Evolutionary conservation across 2,113 vertebrate genomes (phyloP).

Genomic region (Fulica atra): DNA sequence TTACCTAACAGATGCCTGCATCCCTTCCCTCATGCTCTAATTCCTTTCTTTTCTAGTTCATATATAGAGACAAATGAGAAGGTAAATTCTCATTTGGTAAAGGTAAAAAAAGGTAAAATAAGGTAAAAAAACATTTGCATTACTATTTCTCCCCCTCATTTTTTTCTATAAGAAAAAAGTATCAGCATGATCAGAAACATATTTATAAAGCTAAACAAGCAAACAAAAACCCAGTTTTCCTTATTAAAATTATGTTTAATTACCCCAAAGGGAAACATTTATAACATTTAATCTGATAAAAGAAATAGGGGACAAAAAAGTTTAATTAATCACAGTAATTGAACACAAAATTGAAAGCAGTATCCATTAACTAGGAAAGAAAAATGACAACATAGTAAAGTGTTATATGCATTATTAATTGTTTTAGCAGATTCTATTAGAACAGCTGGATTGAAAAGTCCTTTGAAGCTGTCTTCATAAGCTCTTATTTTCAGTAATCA

Average conservation of each 20-base stretch:
- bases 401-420: slow-evolving; percentile 62
- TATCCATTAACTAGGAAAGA: slow-evolving; percentile 51
- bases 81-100: neutral
- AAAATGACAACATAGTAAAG: slow-evolving; percentile 49
- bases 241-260: slow-evolving; percentile 43
- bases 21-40: neutral
- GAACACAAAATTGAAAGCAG: slow-evolving; percentile 41
- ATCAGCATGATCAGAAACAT: neutral
- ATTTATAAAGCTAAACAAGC: slow-evolving; percentile 19
- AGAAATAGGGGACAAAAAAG: slow-evolving; percentile 38
- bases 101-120: no score
- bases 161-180: neutral
- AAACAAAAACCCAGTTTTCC: slow-evolving; percentile 23
- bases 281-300: slow-evolving; percentile 33
- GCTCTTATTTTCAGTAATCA: slow-evolving; percentile 23
- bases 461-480: slow-evolving; percentile 48
- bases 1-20: neutral
- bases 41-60: neutral
- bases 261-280: slow-evolving; percentile 27
- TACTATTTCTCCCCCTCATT: neutral
- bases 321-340: slow-evolving; percentile 57
- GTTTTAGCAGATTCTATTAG: slow-evolving; percentile 54
- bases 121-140: neutral
- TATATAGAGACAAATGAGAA: neutral
- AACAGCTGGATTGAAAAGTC: slow-evolving; percentile 48